Base-by-base conservation (phyloP, 2,113 vertebrate genomes). In the Haliaeetus leucogaster region DNA sequence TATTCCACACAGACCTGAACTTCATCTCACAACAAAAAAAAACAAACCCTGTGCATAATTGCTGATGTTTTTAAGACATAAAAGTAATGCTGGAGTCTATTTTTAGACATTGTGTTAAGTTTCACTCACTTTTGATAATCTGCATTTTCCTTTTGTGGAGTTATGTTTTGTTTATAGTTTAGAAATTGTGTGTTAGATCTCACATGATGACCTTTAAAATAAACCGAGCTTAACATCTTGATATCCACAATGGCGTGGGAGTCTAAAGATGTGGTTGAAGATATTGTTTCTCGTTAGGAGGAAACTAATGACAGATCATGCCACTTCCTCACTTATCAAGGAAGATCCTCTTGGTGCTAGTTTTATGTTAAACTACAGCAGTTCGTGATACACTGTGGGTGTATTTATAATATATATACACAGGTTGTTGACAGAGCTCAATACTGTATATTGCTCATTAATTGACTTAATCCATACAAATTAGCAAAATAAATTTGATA, bases 241-340 rank as follows among this genome's bases (percentile, higher is more conserved):
- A 97, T 97, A 96, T 95, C 92, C 96, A 89, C 86, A 94, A 89
- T 77, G 77, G 97, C 18, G 97, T 98, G 97, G 98, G 98, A 97
- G 98, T 98, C 90, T 96, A 48, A 86, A 96, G 97, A 97, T 98
- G 98, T 96, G 97, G 98, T 98, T 96, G 95, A 90, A 95, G 94
- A 98, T 98, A 98, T 91, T 98, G 97, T 71, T 97, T 97, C 96
- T 97, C 90, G 95, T 97, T 95, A 97, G 95, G 97, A 98, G 98
- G 97, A 98, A 98, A 97, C 98, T 98, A 98, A 98, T 98, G 95
- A 98, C 97, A 97, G 70, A 97, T 97, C 92, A 93, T 94, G 97
- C 98, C 97, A 98, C 97, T 98, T 98, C 98, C 98, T 98, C 96
- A 86, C 89, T 96, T 90, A 95, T 6, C 94, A 95, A 88, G 91